Evolutionary conservation across 2,797 vertebrate species (phyloP), one percentile per base, ranked within the genome.

Genomic region (Neomorphus geoffroyi): DNA sequence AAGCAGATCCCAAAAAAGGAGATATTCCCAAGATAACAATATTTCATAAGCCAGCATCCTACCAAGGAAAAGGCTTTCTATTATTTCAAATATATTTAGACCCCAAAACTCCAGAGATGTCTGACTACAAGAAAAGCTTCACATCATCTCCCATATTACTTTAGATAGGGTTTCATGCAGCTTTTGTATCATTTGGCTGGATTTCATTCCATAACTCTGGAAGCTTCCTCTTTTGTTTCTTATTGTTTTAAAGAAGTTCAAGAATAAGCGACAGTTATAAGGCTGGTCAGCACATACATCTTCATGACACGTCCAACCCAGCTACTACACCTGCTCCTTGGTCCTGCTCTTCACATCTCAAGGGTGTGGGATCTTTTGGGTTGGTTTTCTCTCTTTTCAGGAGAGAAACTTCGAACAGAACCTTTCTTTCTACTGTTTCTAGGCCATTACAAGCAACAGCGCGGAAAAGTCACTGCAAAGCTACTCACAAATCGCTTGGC

Each of bases 401-500:
- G 12, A 65, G 28, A 32, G 8, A 35, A 70, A 19, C 8, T 41
- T 51, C 8, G 26, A 69, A 53, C 18, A 18, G 21, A 69, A 37
- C 3, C 18, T 12, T 48, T 57, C 48, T 6, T 10, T 8, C 17
- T 11, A 2, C 9, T 8, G 15, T 30, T 61, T 23, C 22, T 32
- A 56, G 43, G 57, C 27, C 28, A 22, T 5, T 21, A 9, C 3
- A 32, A 50, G 48, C 48, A 45, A 27, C 7, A 17, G 37, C 2
- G 3, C 2, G 18, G 56, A 54, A 41, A 69, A 35, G 10, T 11
- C 6, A 5, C 35, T 3, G 60, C 21, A 90, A 75, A 62, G 10
- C 5, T 33, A 95, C 99, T 98, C 98, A 99, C 99, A 57, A 98
- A 99, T 98, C 99, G 97, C 94, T 99, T 99, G 72, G 99, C 99